Conservation (phyloP, 2,797 vertebrate genomes). For the Borostomias antarcticus region DNA sequence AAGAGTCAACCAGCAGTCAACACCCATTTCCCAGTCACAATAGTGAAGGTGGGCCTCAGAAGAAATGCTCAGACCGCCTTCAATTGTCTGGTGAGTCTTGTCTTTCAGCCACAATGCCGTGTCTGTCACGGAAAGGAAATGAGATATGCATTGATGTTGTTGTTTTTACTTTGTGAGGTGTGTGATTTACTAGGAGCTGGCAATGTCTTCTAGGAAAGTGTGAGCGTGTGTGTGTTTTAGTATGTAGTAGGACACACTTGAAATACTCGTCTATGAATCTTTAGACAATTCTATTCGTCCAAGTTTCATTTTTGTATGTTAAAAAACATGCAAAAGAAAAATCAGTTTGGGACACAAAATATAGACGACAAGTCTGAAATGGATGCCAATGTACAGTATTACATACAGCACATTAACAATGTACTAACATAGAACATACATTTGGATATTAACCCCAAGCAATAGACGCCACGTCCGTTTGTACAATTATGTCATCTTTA, state of each 20-base stretch:
- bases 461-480: too few species aligned
- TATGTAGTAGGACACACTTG: neutral
- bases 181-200: neutral
- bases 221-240: constrained; percentile 40
- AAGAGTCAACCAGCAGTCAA: constrained; percentile 52
- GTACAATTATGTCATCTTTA: too few species aligned
- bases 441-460: too few species aligned
- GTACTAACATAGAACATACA: too few species aligned
- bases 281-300: too few species aligned
- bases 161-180: constrained; percentile 14
- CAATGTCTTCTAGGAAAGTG: constrained; percentile 21
- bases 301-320: neutral
- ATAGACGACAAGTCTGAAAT: too few species aligned
- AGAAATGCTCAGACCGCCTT: constrained; percentile 61
- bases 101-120: constrained; percentile 53
- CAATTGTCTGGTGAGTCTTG: constrained; percentile 52
- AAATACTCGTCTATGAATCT: constrained; percentile 10
- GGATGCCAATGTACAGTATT: too few species aligned
- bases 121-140: constrained; percentile 43
- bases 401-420: too few species aligned
- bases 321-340: too few species aligned
- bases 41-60: constrained; percentile 56
- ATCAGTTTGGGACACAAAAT: too few species aligned
- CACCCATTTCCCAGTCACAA: constrained; percentile 54
- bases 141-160: constrained; percentile 39